Evolutionary conservation across 2,113 vertebrate genomes (phyloP).

Genomic region (Oreochromis tanganicae): DNA sequence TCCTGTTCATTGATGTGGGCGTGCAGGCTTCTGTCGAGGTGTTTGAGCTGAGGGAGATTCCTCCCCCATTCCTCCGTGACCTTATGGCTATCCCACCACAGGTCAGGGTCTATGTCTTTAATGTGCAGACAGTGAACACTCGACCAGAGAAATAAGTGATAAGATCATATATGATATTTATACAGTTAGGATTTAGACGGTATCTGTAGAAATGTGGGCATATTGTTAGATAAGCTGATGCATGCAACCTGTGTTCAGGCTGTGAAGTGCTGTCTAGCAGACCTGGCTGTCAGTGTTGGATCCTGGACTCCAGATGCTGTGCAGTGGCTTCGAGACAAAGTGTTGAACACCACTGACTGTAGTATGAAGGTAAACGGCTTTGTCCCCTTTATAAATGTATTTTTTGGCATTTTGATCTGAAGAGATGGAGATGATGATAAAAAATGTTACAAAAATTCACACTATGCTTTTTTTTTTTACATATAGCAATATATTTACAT

Average conservation of each 20-base stretch:
- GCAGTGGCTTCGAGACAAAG: slow-evolving; percentile 87
- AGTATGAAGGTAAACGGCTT: slow-evolving; percentile 82
- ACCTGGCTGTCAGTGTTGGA: slow-evolving; percentile 82
- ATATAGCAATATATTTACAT: accelerated
- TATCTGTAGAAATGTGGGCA: neutral
- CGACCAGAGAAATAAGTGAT: neutral
- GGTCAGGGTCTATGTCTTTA: slow-evolving; percentile 62
- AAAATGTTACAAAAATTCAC: neutral
- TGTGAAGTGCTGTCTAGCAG: slow-evolving; percentile 87
- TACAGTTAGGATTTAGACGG: neutral
- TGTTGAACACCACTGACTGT: slow-evolving; percentile 83
- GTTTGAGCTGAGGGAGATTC: slow-evolving; percentile 90
- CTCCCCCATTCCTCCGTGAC: slow-evolving; percentile 80
- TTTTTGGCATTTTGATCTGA: neutral
- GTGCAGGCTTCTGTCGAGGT: slow-evolving; percentile 87
- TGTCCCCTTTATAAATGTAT: neutral
- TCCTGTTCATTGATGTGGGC: slow-evolving; percentile 86
- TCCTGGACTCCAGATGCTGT: slow-evolving; percentile 95
- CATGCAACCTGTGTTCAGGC: slow-evolving; percentile 69
- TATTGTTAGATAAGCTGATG: slow-evolving; percentile 38
- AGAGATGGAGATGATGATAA: accelerated
- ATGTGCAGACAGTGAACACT: neutral
- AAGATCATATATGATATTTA: neutral
- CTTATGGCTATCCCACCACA: slow-evolving; percentile 84
- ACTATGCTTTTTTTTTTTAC: neutral